Percentiles rank a stretch among this genome's conserved stretches.
Evolutionary conservation across 2,888 invertebrate genomes (phyloP).

Genomic region (Limnephilus lunatus): DNA sequence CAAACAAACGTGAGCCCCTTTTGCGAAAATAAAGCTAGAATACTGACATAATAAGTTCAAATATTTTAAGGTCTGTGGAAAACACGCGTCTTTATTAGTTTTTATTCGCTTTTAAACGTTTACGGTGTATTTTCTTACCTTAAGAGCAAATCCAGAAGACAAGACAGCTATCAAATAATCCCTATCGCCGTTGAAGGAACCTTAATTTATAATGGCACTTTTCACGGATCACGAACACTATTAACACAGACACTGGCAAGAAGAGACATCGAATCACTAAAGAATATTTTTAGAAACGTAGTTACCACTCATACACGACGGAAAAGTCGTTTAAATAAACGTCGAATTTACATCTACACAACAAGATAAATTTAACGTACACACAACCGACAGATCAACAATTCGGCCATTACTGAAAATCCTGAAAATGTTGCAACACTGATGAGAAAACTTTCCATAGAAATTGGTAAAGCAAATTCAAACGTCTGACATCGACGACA

Average conservation of each 20-base stretch:
- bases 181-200: constrained; percentile 47
- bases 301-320: constrained; percentile 56
- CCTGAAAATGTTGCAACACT: constrained; percentile 53
- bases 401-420: constrained; percentile 59
- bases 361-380: constrained; percentile 29
- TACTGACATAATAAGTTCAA: not conserved
- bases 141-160: constrained; percentile 35
- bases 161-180: constrained; percentile 53
- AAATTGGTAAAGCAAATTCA: not conserved
- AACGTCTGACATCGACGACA: not conserved
- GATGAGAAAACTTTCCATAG: not conserved
- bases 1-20: constrained; percentile 44
- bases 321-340: constrained; percentile 47
- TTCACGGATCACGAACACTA: constrained; percentile 55
- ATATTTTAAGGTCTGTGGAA: not conserved
- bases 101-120: not conserved
- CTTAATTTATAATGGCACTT: constrained; percentile 50
- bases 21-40: not conserved
- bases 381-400: constrained; percentile 38
- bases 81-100: not conserved
- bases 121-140: constrained; percentile 44
- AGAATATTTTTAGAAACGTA: constrained; percentile 28
- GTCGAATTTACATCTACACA: constrained; percentile 56
- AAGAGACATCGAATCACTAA: constrained; percentile 55
- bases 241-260: constrained; percentile 45